These are phyloP conservation scores for Leptonema lineaticorne DNA, from an alignment of 1,140 invertebrate genomes.

Conservation along the genomic window DNA sequence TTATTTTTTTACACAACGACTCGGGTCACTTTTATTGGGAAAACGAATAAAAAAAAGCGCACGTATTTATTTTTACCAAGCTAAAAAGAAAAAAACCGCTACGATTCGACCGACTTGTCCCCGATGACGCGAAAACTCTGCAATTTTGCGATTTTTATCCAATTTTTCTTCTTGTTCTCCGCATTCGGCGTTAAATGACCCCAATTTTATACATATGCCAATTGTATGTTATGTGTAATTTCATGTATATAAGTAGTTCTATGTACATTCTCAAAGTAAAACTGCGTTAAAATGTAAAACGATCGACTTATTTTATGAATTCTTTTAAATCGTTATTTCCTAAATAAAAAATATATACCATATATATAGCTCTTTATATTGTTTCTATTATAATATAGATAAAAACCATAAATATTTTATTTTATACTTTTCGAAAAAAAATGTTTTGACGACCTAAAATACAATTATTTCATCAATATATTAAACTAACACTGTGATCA, in stretches of 20 bases:
- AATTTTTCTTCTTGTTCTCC: too few species aligned
- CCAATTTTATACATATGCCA: neutral
- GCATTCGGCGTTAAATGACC: slow-evolving; percentile 11
- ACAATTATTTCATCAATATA: too few species aligned
- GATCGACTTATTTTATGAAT: neutral
- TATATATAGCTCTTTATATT: too few species aligned
- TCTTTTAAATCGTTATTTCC: too few species aligned
- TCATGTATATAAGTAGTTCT: neutral
- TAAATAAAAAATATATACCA: too few species aligned
- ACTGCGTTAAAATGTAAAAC: neutral
- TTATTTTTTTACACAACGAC: neutral
- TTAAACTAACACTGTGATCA: too few species aligned
- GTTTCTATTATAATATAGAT: too few species aligned
- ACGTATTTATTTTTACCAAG: neutral
- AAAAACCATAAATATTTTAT: too few species aligned
- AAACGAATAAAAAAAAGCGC: too few species aligned
- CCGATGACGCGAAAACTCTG: slow-evolving; percentile 2
- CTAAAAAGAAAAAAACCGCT: neutral
- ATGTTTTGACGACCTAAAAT: too few species aligned
- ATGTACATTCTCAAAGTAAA: neutral
- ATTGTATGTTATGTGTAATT: neutral
- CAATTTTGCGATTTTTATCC: too few species aligned
- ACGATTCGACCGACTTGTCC: neutral
- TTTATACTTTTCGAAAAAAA: too few species aligned
- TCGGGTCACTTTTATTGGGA: neutral